phyloP scores from a whole-genome alignment of 2,888 invertebrate species.

The Cryptops parisi region DNA sequence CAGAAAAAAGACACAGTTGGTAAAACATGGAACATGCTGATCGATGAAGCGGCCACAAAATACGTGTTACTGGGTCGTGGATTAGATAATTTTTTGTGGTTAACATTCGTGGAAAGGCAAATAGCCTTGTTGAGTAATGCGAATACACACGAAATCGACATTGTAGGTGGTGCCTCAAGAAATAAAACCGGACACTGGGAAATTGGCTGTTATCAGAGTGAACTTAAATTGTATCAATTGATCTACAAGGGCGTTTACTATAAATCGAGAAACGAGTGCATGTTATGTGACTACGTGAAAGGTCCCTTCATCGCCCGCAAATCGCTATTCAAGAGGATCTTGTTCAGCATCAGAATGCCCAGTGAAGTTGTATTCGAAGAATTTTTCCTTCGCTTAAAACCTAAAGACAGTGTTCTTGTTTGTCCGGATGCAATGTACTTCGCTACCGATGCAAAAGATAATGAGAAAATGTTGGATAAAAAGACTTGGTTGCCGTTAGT shows the following conservation, averaged over 20 bases:
- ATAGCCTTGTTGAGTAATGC: constrained; percentile 23
- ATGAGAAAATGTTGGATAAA: background rate
- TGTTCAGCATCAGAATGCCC: constrained; percentile 20
- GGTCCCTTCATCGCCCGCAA: background rate
- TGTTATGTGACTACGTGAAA: background rate
- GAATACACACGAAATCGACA: constrained; percentile 14
- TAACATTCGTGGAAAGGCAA: constrained; percentile 24
- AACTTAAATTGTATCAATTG: background rate
- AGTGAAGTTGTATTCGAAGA: constrained; percentile 24
- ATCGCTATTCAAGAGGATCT: background rate
- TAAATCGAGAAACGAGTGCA: background rate
- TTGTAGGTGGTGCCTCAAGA: background rate
- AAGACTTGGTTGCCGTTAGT: constrained; percentile 12
- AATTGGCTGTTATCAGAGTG: background rate
- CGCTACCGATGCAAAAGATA: constrained; percentile 9
- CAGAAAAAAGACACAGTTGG: constrained; percentile 16
- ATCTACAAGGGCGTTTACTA: background rate
- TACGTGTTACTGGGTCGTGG: constrained; percentile 24
- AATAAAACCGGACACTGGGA: background rate
- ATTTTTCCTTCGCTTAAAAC: constrained; percentile 24
- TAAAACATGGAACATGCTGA: constrained; percentile 22
- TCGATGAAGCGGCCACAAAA: constrained; percentile 22
- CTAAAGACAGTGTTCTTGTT: constrained; percentile 17
- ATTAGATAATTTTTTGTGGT: constrained; percentile 22
- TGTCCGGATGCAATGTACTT: constrained; percentile 30